A percentile compares a stretch with the other conserved stretches of the same genome.
Evolutionary conservation across 2,113 vertebrate genomes (phyloP).

Genomic region (Procavia capensis): DNA sequence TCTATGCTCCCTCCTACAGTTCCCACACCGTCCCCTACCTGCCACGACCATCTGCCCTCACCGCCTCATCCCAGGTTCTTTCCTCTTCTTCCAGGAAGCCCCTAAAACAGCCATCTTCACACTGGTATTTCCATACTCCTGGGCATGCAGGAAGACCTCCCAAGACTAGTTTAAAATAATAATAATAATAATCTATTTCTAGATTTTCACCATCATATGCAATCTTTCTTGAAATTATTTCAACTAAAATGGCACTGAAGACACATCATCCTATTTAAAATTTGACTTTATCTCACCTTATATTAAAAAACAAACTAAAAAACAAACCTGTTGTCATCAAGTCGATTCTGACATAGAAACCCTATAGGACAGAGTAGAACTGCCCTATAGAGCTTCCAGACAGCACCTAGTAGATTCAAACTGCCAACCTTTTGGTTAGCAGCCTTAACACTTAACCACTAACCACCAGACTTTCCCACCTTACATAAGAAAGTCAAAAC

Average conservation of each 20-base stretch:
- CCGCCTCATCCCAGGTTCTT: background rate
- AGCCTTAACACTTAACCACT: too few species aligned
- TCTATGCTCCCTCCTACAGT: background rate
- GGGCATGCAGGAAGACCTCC: background rate
- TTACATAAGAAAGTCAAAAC: slow-evolving; percentile 29
- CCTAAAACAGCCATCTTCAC: background rate
- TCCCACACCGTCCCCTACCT: background rate
- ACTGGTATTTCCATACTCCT: background rate
- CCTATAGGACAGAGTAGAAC: too few species aligned
- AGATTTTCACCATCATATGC: background rate
- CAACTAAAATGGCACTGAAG: background rate
- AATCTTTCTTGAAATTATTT: background rate
- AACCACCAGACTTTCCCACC: too few species aligned
- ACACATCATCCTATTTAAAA: slow-evolving; percentile 30
- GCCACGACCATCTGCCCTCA: background rate
- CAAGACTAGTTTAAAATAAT: slow-evolving; percentile 23
- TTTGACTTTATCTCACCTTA: background rate
- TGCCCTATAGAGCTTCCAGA: too few species aligned
- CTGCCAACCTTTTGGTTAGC: too few species aligned
- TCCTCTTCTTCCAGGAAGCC: background rate
- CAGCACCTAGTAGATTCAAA: too few species aligned
- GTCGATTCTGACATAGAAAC: too few species aligned
- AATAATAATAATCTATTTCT: slow-evolving; percentile 38
- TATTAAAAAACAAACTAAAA: too few species aligned
- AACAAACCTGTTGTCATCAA: too few species aligned